A percentile compares a stretch with the other conserved stretches of the same genome.
Conservation (phyloP, 2,113 vertebrate genomes). For the Ascaphus truei region DNA sequence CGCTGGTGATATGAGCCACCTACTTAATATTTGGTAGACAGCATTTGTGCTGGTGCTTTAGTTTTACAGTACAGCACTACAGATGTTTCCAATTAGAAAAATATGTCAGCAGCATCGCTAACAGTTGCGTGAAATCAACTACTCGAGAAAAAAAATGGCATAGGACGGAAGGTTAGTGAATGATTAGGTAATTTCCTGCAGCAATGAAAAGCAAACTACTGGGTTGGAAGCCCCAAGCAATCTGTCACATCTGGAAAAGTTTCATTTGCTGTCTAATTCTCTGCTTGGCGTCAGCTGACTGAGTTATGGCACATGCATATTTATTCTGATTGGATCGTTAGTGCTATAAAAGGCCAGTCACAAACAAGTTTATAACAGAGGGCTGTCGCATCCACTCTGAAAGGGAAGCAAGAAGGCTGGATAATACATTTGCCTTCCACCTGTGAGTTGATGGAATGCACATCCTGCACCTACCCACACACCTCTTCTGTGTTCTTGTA, state of each 20-base stretch:
- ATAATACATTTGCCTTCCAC: too few species aligned
- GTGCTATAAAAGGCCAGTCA: too few species aligned
- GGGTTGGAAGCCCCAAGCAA: slow-evolving; percentile 3
- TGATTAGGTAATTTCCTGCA: slow-evolving; percentile 1
- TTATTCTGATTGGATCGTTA: too few species aligned
- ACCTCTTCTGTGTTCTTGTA: too few species aligned
- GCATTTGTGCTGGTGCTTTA: slow-evolving; percentile 23
- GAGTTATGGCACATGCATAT: too few species aligned
- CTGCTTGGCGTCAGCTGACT: neutral
- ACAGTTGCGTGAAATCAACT: slow-evolving; percentile 3
- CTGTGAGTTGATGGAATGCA: too few species aligned
- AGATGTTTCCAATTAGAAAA: slow-evolving; percentile 30
- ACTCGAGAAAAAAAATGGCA: neutral
- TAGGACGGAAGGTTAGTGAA: neutral
- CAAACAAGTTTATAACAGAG: too few species aligned
- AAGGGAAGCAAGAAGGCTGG: too few species aligned
- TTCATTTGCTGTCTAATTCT: neutral
- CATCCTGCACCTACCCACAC: too few species aligned
- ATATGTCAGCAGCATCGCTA: slow-evolving; percentile 9
- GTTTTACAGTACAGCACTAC: slow-evolving; percentile 18
- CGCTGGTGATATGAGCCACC: slow-evolving; percentile 13
- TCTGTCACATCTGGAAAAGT: slow-evolving; percentile 1
- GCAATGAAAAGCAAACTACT: neutral
- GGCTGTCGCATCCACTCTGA: too few species aligned
- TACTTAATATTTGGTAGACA: slow-evolving; percentile 17